Percentiles rank a stretch among this genome's conserved stretches.
These are phyloP conservation scores for Corydoras sp. DNA, from an alignment of 2,113 vertebrate genomes.

Conservation along the genomic window DNA sequence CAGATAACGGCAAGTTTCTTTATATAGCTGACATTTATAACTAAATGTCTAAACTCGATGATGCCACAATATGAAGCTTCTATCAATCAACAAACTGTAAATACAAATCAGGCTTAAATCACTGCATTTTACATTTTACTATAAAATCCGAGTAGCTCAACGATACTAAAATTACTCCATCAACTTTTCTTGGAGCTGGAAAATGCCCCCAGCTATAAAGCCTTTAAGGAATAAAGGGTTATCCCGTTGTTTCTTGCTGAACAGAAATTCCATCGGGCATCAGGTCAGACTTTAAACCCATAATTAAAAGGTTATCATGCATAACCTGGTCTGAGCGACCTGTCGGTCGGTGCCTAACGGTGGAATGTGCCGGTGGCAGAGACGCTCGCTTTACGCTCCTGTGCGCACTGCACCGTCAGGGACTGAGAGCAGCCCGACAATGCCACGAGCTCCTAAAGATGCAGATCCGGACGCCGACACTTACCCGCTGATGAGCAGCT, in stretches of 20 bases:
- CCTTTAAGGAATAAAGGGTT: too few species aligned
- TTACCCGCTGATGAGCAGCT: conserved; percentile 16
- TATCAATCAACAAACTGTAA: too few species aligned
- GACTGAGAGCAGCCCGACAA: not conserved
- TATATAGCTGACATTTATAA: too few species aligned
- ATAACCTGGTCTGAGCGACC: too few species aligned
- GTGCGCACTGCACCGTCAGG: not conserved
- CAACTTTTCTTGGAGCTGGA: not conserved
- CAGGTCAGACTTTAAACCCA: not conserved
- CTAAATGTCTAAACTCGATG: too few species aligned
- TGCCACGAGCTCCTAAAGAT: not conserved
- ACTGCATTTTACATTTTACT: not conserved
- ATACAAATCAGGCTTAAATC: not conserved
- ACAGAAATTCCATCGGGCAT: not conserved
- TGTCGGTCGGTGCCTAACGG: not conserved
- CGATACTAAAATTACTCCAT: not conserved
- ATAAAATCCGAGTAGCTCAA: not conserved
- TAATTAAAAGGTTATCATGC: not conserved
- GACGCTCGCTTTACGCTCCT: not conserved
- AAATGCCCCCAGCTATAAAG: not conserved
- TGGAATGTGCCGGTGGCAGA: not conserved
- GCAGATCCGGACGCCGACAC: not conserved
- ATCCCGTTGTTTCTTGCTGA: not conserved
- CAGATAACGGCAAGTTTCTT: too few species aligned
- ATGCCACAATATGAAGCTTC: too few species aligned